A percentile compares a stretch with the other conserved stretches of the same genome.
phyloP scores from a whole-genome alignment of 2,113 vertebrate species.

The Dipodomys spectabilis region DNA sequence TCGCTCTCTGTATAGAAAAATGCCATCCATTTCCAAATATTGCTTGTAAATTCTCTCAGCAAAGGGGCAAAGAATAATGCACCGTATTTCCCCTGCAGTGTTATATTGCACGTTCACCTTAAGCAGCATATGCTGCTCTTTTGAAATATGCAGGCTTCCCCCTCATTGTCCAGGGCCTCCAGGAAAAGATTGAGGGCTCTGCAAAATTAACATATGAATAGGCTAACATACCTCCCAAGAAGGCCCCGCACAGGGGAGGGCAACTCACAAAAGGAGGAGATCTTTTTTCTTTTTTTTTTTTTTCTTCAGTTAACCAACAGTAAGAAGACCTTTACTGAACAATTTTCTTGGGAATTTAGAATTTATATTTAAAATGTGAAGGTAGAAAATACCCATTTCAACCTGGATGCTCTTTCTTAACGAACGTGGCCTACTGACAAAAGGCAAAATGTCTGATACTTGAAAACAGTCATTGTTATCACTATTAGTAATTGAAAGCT shows the following conservation, averaged over 20 bases:
- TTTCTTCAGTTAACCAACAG: conserved; percentile 77
- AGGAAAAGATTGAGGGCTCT: conserved; percentile 74
- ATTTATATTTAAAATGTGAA: conserved; percentile 63
- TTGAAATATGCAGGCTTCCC: conserved; percentile 75
- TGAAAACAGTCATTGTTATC: background rate
- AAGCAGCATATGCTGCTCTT: conserved; percentile 75
- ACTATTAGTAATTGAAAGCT: conserved; percentile 1
- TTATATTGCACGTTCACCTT: conserved; percentile 67
- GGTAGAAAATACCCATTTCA: conserved; percentile 51
- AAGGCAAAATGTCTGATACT: background rate
- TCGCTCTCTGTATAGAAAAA: conserved; percentile 63
- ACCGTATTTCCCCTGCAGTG: conserved; percentile 61
- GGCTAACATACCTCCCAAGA: conserved; percentile 77
- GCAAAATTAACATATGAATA: conserved; percentile 78
- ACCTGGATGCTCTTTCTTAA: background rate
- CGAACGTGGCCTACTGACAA: background rate
- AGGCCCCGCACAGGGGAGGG: conserved; percentile 51
- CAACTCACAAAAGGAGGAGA: conserved; percentile 61
- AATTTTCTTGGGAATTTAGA: conserved; percentile 56
- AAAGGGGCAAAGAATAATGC: conserved; percentile 65
- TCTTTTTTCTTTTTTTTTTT: background rate
- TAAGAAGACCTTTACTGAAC: conserved; percentile 59
- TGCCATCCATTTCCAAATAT: conserved; percentile 67
- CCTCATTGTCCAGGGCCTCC: conserved; percentile 70
- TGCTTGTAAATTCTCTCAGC: conserved; percentile 69